These are phyloP conservation scores for Psittacula cyanocephala DNA, from an alignment of 2,113 vertebrate genomes.

Conservation along the genomic window DNA sequence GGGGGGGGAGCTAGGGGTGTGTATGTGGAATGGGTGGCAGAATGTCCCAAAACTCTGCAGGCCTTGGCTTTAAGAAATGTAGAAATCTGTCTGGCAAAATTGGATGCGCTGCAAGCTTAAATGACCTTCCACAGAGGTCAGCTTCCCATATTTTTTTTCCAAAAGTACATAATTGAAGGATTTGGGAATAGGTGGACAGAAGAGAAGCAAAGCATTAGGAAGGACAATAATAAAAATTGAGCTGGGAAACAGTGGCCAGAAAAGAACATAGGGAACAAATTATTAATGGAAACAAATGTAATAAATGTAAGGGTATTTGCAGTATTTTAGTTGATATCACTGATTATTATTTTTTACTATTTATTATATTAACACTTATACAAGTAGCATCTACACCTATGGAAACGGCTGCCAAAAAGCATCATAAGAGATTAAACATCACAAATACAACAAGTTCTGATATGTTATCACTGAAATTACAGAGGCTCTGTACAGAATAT, in stretches of 20 bases:
- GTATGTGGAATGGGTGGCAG: neutral
- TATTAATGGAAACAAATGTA: neutral
- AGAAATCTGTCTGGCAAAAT: neutral
- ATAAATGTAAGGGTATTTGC: neutral
- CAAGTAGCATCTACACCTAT: neutral
- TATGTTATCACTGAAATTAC: neutral
- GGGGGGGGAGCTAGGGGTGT: fast-evolving
- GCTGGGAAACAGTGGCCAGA: neutral
- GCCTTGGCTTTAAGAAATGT: neutral
- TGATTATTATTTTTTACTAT: neutral
- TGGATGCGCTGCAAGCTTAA: neutral
- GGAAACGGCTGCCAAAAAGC: neutral
- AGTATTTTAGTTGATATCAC: neutral
- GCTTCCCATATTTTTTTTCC: neutral
- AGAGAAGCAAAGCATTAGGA: neutral
- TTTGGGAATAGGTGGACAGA: neutral
- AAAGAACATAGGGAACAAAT: neutral
- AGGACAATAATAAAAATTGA: neutral
- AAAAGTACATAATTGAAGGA: neutral
- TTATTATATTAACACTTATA: neutral
- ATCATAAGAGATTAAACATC: neutral
- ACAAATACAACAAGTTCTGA: neutral
- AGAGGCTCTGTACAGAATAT: neutral
- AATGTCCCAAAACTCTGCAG: neutral
- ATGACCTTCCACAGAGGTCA: neutral